A percentile compares a stretch with the other conserved stretches of the same genome.
phyloP scores from a whole-genome alignment of 1,140 invertebrate genomes.

The Cephus cinctus region DNA sequence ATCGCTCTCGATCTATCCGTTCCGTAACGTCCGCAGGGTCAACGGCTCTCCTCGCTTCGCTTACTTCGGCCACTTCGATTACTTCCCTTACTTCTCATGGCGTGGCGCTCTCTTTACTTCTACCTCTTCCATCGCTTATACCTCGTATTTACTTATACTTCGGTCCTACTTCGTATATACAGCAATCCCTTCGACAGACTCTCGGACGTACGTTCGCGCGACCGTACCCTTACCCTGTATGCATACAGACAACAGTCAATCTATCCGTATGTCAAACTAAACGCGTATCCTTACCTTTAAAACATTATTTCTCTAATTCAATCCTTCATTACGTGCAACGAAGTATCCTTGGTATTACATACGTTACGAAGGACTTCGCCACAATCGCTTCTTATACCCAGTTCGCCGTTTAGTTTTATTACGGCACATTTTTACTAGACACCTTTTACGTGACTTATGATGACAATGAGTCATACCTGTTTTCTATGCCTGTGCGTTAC shows the following conservation, averaged over 20 bases:
- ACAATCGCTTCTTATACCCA: no score
- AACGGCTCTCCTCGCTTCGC: constrained; percentile 33
- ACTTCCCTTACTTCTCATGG: constrained; percentile 19
- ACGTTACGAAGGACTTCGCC: not conserved
- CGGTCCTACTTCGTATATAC: constrained; percentile 16
- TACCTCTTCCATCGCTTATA: not conserved
- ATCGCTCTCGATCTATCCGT: constrained; percentile 51
- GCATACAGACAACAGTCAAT: no score
- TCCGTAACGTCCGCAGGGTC: constrained; percentile 40
- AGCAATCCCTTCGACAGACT: constrained; percentile 10
- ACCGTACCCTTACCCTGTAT: constrained; percentile 18
- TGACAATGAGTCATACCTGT: no score
- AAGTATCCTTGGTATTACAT: not conserved
- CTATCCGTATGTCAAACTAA: no score
- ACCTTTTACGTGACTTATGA: no score
- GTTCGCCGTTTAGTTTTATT: no score
- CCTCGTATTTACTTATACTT: constrained; percentile 12
- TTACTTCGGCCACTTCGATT: constrained; percentile 21
- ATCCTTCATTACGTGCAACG: not conserved
- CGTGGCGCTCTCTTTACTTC: not conserved
- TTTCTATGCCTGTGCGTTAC: no score
- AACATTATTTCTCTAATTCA: no score
- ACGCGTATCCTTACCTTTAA: no score
- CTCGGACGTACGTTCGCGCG: constrained; percentile 22
- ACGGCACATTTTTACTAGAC: no score